phyloP scores from a whole-genome alignment of 2,888 invertebrate genomes.

The Drosophila limbata region DNA sequence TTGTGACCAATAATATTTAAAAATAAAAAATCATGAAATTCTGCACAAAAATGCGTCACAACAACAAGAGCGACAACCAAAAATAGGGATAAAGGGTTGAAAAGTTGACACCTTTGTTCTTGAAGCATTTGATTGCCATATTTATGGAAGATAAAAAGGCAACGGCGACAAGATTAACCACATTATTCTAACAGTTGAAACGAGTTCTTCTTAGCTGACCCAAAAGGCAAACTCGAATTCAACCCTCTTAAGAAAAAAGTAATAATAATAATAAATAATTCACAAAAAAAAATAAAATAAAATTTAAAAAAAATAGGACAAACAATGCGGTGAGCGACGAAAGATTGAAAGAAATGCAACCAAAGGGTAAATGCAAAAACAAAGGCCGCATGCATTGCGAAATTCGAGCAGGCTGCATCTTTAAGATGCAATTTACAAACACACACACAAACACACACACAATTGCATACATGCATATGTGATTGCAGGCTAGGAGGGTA shows the following conservation, averaged over 20 bases:
- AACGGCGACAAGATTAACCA: conserved; percentile 82
- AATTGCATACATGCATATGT: not conserved
- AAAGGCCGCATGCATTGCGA: conserved; percentile 61
- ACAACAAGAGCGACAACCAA: conserved; percentile 4
- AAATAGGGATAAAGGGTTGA: conserved; percentile 37
- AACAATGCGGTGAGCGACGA: conserved; percentile 55
- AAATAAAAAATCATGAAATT: not conserved
- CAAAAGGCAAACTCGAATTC: conserved; percentile 68
- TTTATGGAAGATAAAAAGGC: conserved; percentile 78
- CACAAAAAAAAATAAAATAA: conserved; percentile 31
- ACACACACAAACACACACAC: conserved; percentile 2
- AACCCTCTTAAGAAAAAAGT: conserved; percentile 42
- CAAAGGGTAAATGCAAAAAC: conserved; percentile 66
- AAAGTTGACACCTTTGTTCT: conserved; percentile 75
- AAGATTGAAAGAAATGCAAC: conserved; percentile 25
- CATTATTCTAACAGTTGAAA: conserved; percentile 74
- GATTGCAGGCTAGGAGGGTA: conserved; percentile 4
- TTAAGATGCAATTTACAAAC: conserved; percentile 74
- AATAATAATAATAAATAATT: conserved; percentile 44
- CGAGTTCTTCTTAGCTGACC: conserved; percentile 50
- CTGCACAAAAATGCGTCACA: not conserved
- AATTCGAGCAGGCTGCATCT: conserved; percentile 71
- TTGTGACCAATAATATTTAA: not conserved
- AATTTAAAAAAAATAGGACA: conserved; percentile 30
- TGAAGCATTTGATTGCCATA: conserved; percentile 80